A percentile compares a stretch with the other conserved stretches of the same genome.
Conservation (phyloP, 2,888 invertebrate species). For the Cosmia pyralina region DNA sequence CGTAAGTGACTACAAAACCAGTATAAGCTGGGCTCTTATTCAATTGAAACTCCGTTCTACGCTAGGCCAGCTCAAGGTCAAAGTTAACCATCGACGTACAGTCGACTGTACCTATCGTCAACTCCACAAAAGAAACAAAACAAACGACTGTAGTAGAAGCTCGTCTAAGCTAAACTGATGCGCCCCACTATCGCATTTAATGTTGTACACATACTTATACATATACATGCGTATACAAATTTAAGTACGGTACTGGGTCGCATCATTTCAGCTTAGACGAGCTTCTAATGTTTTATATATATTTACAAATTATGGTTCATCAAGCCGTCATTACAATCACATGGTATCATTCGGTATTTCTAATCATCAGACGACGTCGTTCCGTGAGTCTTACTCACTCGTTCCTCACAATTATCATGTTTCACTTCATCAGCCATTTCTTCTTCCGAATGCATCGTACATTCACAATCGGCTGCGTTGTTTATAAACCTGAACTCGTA, state of each 20-base stretch:
- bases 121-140: background rate
- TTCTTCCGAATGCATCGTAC: constrained; percentile 46
- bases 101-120: background rate
- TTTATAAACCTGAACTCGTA: constrained; percentile 45
- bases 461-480: constrained; percentile 56
- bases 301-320: background rate
- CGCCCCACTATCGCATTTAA: too few species aligned
- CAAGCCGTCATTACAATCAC: background rate
- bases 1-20: background rate
- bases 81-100: background rate
- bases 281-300: constrained; percentile 2
- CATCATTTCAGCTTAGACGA: too few species aligned
- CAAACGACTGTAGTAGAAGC: background rate
- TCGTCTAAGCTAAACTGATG: too few species aligned
- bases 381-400: background rate
- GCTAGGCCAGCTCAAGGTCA: background rate
- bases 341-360: background rate
- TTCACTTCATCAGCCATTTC: constrained; percentile 26
- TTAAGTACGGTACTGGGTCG: too few species aligned
- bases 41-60: background rate
- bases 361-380: background rate
- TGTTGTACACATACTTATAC: too few species aligned
- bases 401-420: background rate
- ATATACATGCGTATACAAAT: too few species aligned
- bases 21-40: background rate